Evolutionary conservation across 2,113 vertebrate genomes (phyloP).

Genomic region (Lanius collurio): DNA sequence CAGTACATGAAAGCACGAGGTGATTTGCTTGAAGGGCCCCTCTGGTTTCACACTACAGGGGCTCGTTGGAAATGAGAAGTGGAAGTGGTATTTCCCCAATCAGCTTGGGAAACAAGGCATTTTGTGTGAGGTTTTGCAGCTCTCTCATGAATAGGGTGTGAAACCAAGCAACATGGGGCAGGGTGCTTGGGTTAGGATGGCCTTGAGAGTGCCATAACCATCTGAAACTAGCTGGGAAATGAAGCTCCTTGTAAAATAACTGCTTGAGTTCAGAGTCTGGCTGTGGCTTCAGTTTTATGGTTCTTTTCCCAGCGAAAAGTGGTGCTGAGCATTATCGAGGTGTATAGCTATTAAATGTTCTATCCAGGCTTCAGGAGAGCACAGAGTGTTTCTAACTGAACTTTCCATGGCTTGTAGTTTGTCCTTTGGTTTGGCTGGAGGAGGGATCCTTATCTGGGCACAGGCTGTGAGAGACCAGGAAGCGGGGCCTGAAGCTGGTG

Average conservation of each 20-base stretch:
- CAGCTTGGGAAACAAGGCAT: not conserved
- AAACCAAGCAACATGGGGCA: not conserved
- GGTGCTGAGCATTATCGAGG: not conserved
- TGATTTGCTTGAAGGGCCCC: not conserved
- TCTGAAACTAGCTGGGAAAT: not conserved
- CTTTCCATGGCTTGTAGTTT: not conserved
- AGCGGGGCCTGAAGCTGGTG: not conserved
- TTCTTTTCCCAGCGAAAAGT: not conserved
- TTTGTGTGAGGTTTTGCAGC: not conserved
- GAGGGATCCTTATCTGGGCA: not conserved
- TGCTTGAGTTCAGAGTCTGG: not conserved
- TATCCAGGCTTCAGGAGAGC: not conserved
- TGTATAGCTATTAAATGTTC: not conserved
- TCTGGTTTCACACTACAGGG: not conserved
- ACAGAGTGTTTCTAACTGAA: not conserved
- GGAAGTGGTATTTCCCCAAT: not conserved
- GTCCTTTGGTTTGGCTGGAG: not conserved
- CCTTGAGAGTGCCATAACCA: rapidly evolving
- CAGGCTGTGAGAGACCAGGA: not conserved
- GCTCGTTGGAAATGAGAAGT: not conserved
- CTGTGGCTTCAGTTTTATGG: not conserved
- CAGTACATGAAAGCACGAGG: not conserved
- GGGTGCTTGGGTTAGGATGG: not conserved
- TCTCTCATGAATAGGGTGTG: not conserved
- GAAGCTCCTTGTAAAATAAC: not conserved